Evolutionary conservation across 2,888 invertebrate genomes (phyloP), one percentile per base, ranked within the genome.

Genomic region (Drosophila fulvimacula): DNA sequence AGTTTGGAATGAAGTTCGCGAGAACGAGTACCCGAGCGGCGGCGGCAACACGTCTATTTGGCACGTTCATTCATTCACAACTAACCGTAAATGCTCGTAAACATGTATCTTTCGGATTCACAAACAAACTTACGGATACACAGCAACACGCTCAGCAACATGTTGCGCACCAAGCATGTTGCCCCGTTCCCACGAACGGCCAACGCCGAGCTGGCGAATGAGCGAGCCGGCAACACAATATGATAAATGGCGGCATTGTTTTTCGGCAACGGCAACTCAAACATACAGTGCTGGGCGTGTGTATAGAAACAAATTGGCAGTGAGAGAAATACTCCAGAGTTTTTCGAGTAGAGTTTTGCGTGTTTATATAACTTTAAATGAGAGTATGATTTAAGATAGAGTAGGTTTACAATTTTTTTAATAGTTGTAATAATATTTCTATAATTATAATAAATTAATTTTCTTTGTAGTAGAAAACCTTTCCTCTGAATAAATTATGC

Each of bases 31-130:
- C 59, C 86, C 85, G 77, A 84, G 64, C 71, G 74, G 73, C 79
- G 82, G 80, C 82, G 74, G 75, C 79, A 75, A 81, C 86, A 91
- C 91, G 90, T 92, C 92, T 91, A 91, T 88, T 91, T 91, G 90
- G 90, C 91, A 92, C 91, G 92, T 92, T 90, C 90, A 90, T 90
- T 91, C 91, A 91, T 90, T 89, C 91, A 91, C 90, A 92, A 92
- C 91, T 91, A 90, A 90, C 82, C 74, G 83, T 79, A 70, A 79
- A 79, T 42, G 81, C 82, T 85, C 89, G 84, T 84, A 86, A 86
- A 91, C 91, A 91, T 91, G 76, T 79, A 58, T 79, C 76, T 79
- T 60, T 69, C 65, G 69, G 60, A 66, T 75, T 79, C 79, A 75
- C 61, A 69, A 59, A 60, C 75, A 63, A 78, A 66, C 78, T 57